phyloP scores from a whole-genome alignment of 2,888 invertebrate species.

The Hemithea aestivaria region DNA sequence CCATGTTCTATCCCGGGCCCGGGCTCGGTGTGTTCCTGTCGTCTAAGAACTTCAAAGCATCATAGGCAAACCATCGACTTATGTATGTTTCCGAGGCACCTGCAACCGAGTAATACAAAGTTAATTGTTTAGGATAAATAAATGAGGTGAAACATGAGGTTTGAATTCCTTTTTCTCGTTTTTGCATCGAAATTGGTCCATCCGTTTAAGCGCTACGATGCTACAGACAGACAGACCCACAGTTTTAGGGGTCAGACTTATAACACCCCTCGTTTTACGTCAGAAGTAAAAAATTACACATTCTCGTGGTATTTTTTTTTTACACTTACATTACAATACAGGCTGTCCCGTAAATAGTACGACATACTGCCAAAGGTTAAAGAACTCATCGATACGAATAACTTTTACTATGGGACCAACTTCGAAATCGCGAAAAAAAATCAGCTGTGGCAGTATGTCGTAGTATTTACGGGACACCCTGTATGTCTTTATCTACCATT shows the following conservation, averaged over 20 bases:
- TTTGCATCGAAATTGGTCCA: slow-evolving; percentile 5
- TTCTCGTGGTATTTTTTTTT: slow-evolving; percentile 7
- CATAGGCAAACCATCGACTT: slow-evolving; percentile 26
- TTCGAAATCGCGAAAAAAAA: too few relatives aligned
- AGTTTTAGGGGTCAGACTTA: too few relatives aligned
- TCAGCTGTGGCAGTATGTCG: slow-evolving; percentile 7
- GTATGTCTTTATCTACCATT: slow-evolving; percentile 9
- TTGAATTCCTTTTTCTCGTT: slow-evolving; percentile 1
- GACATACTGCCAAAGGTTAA: slow-evolving; percentile 8
- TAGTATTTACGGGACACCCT: slow-evolving; percentile 8
- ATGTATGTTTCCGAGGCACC: slow-evolving; percentile 23
- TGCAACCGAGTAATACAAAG: slow-evolving; percentile 10
- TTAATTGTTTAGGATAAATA: slow-evolving; percentile 1
- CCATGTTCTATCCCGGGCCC: slow-evolving; percentile 13
- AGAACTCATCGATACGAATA: slow-evolving; percentile 8
- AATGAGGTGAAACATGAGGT: slow-evolving; percentile 1
- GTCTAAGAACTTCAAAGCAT: slow-evolving; percentile 25
- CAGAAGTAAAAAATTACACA: slow-evolving; percentile 6
- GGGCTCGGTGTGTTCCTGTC: slow-evolving; percentile 23
- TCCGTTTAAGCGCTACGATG: slow-evolving; percentile 9
- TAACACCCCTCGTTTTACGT: slow-evolving; percentile 6
- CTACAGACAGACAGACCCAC: too few relatives aligned
- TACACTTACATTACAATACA: slow-evolving; percentile 7
- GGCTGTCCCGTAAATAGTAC: slow-evolving; percentile 8
- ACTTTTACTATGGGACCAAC: too few relatives aligned